Base-by-base conservation (phyloP, 2,797 vertebrate genomes). In the Adrianichthys oophorus region DNA sequence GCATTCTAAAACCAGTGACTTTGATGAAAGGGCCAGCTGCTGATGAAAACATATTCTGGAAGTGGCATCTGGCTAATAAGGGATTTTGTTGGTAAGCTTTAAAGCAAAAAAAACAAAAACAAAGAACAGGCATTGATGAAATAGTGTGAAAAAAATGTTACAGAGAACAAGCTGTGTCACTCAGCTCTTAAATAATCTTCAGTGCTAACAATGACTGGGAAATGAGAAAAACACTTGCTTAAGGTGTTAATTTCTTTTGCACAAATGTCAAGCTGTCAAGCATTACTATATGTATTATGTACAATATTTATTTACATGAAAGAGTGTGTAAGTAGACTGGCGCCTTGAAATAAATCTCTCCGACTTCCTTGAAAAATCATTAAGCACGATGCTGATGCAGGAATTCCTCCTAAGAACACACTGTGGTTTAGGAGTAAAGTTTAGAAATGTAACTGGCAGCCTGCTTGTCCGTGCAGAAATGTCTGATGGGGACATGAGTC, bases 41-140 rank as follows among this genome's bases (percentile, higher is more conserved):
- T 78, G 85, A 91, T 90, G 82, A 91, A 92, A 91, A 91, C 81
- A 80, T 81, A 83, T 84, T 86, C 75, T 72, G 66, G 80, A 86
- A 92, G 83, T 87, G 88, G 82, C 87, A 87, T 82, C 70, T 79
- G 82, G 76, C 77, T 86, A 77, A 84, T 78, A 65, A 69, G 73
- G 85, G 85, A 86, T 76, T 88, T 82, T 87, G 90, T 90, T 91
- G 90, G 89, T 91, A 90, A 89, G 88, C 90, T 91, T 89, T 92
- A 85, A 89, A 90, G 85, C 89, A 74, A 63, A 82, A 80, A 87
- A 84, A 86, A 89, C 89, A 84, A 92, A 91, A 32, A 10, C 7
- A 26, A 32, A 32, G 10, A 32, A 32, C 8, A 32, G 1, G 12
- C 8, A 32, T 32, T 86, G 78, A 80, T 69, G 66, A 73, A 86